Evolutionary conservation across 2,888 invertebrate species (phyloP).

Genomic region (Brassicogethes aeneus): DNA sequence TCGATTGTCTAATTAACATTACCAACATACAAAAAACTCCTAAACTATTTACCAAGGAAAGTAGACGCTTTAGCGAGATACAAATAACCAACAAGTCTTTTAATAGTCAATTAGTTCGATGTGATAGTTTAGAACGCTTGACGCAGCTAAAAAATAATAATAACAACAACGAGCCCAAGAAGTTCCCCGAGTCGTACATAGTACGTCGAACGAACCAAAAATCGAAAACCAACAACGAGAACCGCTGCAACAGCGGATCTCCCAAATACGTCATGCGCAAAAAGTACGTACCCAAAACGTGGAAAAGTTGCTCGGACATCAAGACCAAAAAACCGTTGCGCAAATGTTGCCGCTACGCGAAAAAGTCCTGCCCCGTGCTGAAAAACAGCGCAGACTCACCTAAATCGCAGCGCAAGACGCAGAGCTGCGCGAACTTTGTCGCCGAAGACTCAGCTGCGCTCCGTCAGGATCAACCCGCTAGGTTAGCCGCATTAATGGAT

Average conservation of each 20-base stretch:
- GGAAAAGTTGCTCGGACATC: constrained; percentile 40
- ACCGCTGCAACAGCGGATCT: constrained; percentile 17
- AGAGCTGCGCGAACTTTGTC: constrained; percentile 35
- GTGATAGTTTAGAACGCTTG: constrained; percentile 38
- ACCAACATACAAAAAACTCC: constrained; percentile 24
- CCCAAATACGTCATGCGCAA: constrained; percentile 32
- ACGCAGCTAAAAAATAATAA: constrained; percentile 13
- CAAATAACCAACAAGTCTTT: constrained; percentile 41
- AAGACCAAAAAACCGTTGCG: constrained; percentile 30
- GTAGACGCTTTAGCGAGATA: constrained; percentile 46
- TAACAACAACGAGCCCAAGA: constrained; percentile 25
- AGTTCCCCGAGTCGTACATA: constrained; percentile 41
- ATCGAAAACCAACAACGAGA: constrained; percentile 21
- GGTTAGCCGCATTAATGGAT: constrained; percentile 31
- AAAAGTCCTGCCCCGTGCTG: constrained; percentile 36
- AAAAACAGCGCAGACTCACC: constrained; percentile 27
- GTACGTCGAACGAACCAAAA: constrained; percentile 29
- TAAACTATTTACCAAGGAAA: constrained; percentile 23
- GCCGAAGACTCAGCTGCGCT: no score
- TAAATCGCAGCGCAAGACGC: constrained; percentile 26
- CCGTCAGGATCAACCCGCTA: constrained; percentile 25
- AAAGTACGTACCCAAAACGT: constrained; percentile 33
- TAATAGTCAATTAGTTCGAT: constrained; percentile 40
- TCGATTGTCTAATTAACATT: constrained; percentile 25
- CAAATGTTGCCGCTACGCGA: constrained; percentile 39